Conservation (phyloP, 53 echinoderm and acorn worm genomes). For the Apostichopus leukothele region DNA sequence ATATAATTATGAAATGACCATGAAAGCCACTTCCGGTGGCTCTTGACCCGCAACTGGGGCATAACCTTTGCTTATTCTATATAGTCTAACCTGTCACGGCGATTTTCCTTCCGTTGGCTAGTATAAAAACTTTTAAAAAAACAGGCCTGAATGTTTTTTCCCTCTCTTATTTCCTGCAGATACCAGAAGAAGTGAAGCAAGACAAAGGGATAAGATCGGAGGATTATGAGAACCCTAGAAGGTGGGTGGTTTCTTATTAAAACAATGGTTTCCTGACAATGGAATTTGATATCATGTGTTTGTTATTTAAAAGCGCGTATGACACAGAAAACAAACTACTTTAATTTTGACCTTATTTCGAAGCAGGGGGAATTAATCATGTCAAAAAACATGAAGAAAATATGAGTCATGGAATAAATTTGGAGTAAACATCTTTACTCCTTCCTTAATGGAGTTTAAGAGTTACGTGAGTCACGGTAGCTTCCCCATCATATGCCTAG, state of each 20-base stretch:
- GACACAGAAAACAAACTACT: no score
- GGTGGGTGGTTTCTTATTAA: constrained; percentile 53
- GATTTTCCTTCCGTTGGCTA: neutral
- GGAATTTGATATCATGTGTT: neutral
- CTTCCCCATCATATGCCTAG: no score
- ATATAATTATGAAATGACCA: no score
- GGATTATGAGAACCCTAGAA: constrained; percentile 82
- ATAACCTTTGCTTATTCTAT: neutral
- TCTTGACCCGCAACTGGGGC: neutral
- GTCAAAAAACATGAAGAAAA: no score
- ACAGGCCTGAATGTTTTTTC: neutral
- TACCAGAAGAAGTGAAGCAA: constrained; percentile 73
- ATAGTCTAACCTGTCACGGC: neutral
- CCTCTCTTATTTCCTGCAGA: constrained; percentile 39
- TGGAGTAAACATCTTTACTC: no score
- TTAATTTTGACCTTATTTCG: no score
- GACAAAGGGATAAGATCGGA: constrained; percentile 81
- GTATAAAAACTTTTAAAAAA: neutral
- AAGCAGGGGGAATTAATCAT: no score
- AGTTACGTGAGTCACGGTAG: no score
- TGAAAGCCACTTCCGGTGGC: neutral
- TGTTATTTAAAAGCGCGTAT: neutral
- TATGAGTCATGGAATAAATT: no score
- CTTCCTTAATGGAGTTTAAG: no score
- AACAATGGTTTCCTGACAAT: constrained; percentile 7